Conservation (phyloP, 2,113 vertebrate genomes). For the Oryctolagus cuniculus region DNA sequence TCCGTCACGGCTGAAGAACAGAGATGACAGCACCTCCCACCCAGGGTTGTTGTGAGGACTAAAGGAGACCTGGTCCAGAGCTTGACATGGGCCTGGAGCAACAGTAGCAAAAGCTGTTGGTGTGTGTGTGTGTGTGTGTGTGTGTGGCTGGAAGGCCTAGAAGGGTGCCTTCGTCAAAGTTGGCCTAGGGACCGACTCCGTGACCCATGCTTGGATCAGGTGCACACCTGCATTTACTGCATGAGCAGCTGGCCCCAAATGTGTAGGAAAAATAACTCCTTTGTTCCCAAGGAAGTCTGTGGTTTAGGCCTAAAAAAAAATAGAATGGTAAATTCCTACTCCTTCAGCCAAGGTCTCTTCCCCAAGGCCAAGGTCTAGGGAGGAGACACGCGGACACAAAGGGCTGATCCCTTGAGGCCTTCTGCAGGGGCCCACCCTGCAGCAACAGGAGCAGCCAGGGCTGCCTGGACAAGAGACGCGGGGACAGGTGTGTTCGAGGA, state of each 20-base stretch:
- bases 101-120: neutral
- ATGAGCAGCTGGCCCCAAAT: neutral
- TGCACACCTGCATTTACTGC: too few relatives aligned
- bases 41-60: neutral
- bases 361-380: neutral
- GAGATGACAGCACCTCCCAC: neutral
- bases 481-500: too few relatives aligned
- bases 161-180: neutral
- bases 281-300: neutral
- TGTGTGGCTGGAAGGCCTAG: too few relatives aligned
- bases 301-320: conserved; percentile 22
- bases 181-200: accelerated
- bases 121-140: too few relatives aligned
- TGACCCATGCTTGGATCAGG: accelerated
- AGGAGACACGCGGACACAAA: neutral
- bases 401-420: neutral
- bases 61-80: neutral
- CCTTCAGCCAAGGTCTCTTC: neutral
- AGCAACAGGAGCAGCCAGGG: neutral
- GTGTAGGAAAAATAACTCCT: neutral
- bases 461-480: neutral
- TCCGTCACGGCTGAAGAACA: neutral
- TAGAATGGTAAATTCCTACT: neutral
- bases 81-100: neutral
- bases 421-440: accelerated